These are phyloP conservation scores for Solenopsis fugax DNA, from an alignment of 1,140 invertebrate species.

Conservation along the genomic window DNA sequence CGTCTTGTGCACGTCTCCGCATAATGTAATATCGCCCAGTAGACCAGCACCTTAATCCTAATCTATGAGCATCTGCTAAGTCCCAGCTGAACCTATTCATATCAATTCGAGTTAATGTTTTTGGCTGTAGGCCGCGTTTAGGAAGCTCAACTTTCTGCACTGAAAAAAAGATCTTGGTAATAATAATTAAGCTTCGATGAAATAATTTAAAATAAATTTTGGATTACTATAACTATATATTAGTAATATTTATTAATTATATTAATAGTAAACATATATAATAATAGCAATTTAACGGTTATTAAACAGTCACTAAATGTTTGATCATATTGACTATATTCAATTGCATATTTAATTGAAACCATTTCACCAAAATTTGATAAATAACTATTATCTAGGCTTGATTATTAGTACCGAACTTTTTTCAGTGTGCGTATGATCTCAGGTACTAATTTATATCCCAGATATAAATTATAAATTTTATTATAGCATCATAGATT, in stretches of 20 bases:
- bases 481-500: neutral
- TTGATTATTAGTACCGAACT: too few relatives aligned
- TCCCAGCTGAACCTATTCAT: neutral
- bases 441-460: neutral
- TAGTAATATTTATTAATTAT: too few relatives aligned
- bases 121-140: neutral
- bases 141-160: neutral
- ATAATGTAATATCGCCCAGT: conserved; percentile 30
- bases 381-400: too few relatives aligned
- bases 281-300: too few relatives aligned
- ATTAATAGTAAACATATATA: too few relatives aligned
- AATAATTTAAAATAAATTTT: too few relatives aligned
- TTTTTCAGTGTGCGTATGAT: neutral
- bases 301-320: too few relatives aligned
- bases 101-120: conserved; percentile 1
- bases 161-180: neutral
- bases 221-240: too few relatives aligned
- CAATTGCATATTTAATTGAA: too few relatives aligned
- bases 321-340: too few relatives aligned
- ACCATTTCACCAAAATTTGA: too few relatives aligned
- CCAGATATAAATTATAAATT: neutral
- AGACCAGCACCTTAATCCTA: conserved; percentile 33
- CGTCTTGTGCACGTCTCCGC: conserved; percentile 42
- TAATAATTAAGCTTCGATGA: too few relatives aligned
- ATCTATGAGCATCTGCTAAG: neutral